phyloP scores from a whole-genome alignment of 2,113 vertebrate species.

The Eurystomus gularis region DNA sequence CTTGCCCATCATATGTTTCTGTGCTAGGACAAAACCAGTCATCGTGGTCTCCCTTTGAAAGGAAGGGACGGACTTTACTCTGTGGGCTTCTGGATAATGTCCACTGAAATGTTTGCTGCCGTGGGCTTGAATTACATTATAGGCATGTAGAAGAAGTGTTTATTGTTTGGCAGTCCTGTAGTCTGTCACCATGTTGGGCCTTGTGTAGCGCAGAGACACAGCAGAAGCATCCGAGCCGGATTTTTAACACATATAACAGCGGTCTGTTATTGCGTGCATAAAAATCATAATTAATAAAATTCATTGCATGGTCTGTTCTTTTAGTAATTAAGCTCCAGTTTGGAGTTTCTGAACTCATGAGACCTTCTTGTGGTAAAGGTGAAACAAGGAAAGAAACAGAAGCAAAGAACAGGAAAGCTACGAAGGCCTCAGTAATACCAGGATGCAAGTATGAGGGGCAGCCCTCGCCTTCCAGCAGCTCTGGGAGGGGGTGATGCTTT shows the following conservation, averaged over 20 bases:
- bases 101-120: not conserved
- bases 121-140: not conserved
- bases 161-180: not conserved
- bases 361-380: not conserved
- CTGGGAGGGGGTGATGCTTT: not conserved
- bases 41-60: not conserved
- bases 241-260: not conserved
- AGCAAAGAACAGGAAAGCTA: not conserved
- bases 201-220: not conserved
- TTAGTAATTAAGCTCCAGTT: not conserved
- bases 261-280: not conserved
- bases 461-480: not conserved
- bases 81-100: not conserved
- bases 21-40: not conserved
- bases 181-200: accelerated
- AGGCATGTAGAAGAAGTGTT: not conserved
- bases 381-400: not conserved
- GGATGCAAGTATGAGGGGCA: not conserved
- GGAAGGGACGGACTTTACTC: not conserved
- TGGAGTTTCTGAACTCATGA: not conserved
- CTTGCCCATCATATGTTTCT: not conserved
- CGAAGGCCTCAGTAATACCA: not conserved
- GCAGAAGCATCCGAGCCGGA: not conserved
- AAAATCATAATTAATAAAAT: not conserved
- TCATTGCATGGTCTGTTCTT: not conserved